A percentile compares a stretch with the other conserved stretches of the same genome.
Evolutionary conservation across 1,140 invertebrate species (phyloP).

Genomic region (Diorhabda sublineata): DNA sequence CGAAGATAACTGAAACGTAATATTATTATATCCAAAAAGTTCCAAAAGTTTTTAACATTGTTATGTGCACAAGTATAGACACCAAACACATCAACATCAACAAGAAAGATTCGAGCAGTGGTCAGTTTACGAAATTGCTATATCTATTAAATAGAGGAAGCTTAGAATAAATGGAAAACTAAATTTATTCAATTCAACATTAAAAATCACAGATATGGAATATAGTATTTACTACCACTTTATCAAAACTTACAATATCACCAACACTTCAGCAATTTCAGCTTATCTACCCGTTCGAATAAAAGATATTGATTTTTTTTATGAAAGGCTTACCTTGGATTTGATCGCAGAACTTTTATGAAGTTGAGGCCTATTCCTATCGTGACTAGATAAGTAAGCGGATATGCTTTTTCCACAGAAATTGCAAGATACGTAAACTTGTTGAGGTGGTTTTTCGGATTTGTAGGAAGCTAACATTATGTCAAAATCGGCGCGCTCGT

Average conservation of each 20-base stretch:
- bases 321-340: constrained; percentile 50
- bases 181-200: too few relatives aligned
- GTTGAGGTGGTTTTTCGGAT: constrained; percentile 62
- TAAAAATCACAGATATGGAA: not conserved
- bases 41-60: too few relatives aligned
- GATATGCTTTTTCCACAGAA: constrained; percentile 93
- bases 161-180: too few relatives aligned
- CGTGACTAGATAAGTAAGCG: constrained; percentile 61
- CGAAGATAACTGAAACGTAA: constrained; percentile 65
- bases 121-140: too few relatives aligned
- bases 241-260: too few relatives aligned
- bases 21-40: not conserved
- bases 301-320: constrained; percentile 43
- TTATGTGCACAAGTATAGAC: too few relatives aligned
- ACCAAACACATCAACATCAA: too few relatives aligned
- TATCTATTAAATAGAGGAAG: too few relatives aligned
- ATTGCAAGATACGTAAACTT: constrained; percentile 87
- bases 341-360: constrained; percentile 56
- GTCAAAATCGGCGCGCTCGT: constrained; percentile 69
- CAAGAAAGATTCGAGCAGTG: too few relatives aligned
- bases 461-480: constrained; percentile 63
- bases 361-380: constrained; percentile 49
- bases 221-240: not conserved
- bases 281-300: not conserved
- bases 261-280: too few relatives aligned